Conservation (phyloP, 2,113 vertebrate species). For the Phaetusa simplex region DNA sequence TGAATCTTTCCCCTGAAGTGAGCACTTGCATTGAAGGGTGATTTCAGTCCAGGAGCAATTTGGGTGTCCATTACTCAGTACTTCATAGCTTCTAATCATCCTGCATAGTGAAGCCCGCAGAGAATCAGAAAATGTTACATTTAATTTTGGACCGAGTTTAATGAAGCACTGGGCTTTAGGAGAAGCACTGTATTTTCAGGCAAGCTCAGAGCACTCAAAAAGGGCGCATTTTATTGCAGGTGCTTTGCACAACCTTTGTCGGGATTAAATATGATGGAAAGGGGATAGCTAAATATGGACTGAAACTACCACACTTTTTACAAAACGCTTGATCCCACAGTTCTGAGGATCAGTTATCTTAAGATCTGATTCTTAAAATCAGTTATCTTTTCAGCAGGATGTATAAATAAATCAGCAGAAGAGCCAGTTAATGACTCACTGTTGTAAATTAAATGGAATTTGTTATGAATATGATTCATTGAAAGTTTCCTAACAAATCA, state of each 20-base stretch:
- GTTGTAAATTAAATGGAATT: slow-evolving; percentile 44
- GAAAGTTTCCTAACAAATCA: slow-evolving; percentile 37
- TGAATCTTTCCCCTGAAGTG: background rate
- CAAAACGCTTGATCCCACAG: background rate
- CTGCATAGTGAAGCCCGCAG: background rate
- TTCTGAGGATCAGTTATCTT: background rate
- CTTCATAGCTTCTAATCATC: background rate
- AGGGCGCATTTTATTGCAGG: background rate
- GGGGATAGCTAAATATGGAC: background rate
- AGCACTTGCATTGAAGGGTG: background rate
- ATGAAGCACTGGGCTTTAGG: background rate
- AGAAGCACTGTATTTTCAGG: background rate
- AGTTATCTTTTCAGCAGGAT: background rate
- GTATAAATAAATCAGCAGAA: slow-evolving; percentile 3
- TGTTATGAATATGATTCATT: slow-evolving; percentile 13
- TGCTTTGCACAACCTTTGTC: background rate
- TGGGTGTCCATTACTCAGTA: background rate
- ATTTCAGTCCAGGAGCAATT: background rate
- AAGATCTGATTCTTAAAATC: background rate
- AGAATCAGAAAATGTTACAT: background rate
- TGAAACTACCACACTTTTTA: background rate
- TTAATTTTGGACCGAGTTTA: background rate
- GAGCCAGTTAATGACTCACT: slow-evolving; percentile 15
- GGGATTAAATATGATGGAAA: background rate
- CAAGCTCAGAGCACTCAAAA: background rate